phyloP scores from a whole-genome alignment of 2,888 invertebrate genomes.

The Idaea biselata region DNA sequence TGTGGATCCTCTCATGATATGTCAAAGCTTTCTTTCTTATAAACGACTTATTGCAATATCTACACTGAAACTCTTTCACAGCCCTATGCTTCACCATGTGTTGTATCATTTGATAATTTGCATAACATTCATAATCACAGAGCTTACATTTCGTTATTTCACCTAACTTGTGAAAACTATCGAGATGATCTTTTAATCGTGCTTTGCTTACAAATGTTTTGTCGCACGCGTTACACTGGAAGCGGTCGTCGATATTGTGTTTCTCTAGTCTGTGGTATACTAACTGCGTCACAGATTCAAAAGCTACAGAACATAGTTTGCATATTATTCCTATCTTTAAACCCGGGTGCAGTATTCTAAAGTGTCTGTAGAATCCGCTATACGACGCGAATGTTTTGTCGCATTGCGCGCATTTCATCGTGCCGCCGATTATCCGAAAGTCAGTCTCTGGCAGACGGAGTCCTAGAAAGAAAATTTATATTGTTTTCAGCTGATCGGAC shows the following conservation, averaged over 20 bases:
- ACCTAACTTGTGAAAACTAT: conserved; percentile 65
- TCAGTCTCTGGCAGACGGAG: neutral
- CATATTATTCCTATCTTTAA: neutral
- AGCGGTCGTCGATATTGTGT: conserved; percentile 58
- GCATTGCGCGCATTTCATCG: neutral
- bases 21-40: conserved; percentile 54
- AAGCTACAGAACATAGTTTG: neutral
- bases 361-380: neutral
- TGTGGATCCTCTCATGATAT: conserved; percentile 70
- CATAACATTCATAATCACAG: conserved; percentile 63
- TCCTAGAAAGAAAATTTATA: neutral
- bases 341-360: neutral
- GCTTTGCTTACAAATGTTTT: conserved; percentile 53
- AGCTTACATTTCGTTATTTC: conserved; percentile 53
- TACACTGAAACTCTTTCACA: conserved; percentile 65
- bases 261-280: conserved; percentile 49
- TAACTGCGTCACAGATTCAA: neutral
- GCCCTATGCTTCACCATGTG: conserved; percentile 66
- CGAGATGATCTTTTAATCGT: conserved; percentile 53
- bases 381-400: neutral
- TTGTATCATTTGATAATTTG: conserved; percentile 51
- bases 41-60: conserved; percentile 68
- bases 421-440: neutral
- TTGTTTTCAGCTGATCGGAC: neutral
- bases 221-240: conserved; percentile 63